Percentiles rank a stretch among this genome's conserved stretches.
These are phyloP conservation scores for Aurelia aurita complex sp. Pacific DNA, from an alignment of 30 jellyfish, hydroid and myxozoan genomes.

Conservation along the genomic window DNA sequence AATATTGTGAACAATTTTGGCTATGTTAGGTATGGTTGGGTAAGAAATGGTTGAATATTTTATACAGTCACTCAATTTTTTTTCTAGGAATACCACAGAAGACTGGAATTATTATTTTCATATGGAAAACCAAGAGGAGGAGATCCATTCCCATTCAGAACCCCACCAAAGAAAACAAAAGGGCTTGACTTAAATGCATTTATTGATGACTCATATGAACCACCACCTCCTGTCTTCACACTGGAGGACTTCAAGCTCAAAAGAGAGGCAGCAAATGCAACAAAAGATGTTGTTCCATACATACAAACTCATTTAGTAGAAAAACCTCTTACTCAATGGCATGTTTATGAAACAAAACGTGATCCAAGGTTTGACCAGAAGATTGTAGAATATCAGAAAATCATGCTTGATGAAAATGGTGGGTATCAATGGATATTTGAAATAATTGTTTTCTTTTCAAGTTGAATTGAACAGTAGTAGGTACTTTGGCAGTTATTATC, in stretches of 20 bases:
- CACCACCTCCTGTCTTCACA: slow-evolving; percentile 60
- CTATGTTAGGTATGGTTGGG: too few relatives aligned
- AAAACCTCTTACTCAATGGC: slow-evolving; percentile 27
- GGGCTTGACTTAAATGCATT: slow-evolving; percentile 59
- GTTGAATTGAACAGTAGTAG: too few relatives aligned
- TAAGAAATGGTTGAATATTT: too few relatives aligned
- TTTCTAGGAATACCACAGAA: slow-evolving; percentile 43
- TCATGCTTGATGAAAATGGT: slow-evolving; percentile 48
- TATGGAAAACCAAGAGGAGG: slow-evolving; percentile 71
- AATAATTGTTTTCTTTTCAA: too few relatives aligned
- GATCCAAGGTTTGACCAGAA: background rate
- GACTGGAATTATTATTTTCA: slow-evolving; percentile 45
- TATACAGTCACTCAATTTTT: background rate
- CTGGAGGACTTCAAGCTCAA: slow-evolving; percentile 43
- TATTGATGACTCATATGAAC: slow-evolving; percentile 63
- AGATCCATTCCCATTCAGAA: slow-evolving; percentile 63
- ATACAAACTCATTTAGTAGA: slow-evolving; percentile 19
- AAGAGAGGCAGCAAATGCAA: background rate
- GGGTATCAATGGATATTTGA: background rate
- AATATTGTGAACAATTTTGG: too few relatives aligned
- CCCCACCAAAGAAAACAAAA: slow-evolving; percentile 26
- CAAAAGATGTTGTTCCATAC: background rate
- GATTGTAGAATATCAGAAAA: slow-evolving; percentile 10
- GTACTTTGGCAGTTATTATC: too few relatives aligned
- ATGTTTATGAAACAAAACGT: slow-evolving; percentile 7